Conservation (phyloP, 30 jellyfish, hydroid and myxozoan genomes). For the Euphysa ruthae region DNA sequence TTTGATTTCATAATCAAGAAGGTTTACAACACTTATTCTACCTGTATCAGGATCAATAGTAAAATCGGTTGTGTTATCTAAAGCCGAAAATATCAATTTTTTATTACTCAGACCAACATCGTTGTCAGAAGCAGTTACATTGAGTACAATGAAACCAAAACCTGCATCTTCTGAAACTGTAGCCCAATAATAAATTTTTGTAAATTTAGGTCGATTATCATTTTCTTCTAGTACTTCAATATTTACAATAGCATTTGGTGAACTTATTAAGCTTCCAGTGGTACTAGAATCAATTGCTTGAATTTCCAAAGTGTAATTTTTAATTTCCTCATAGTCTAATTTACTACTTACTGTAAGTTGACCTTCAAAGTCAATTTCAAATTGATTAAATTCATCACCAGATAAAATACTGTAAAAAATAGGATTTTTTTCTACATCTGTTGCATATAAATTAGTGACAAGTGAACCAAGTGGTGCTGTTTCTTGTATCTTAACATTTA, state of each 20-base stretch:
- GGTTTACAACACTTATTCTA: not conserved
- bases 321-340: conserved; percentile 17
- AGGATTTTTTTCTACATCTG: conserved; percentile 21
- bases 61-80: conserved; percentile 53
- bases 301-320: conserved; percentile 18
- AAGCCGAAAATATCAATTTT: conserved; percentile 25
- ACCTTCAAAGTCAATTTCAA: conserved; percentile 8
- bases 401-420: conserved; percentile 3
- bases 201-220: conserved; percentile 33
- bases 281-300: conserved; percentile 24
- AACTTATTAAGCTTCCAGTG: not conserved
- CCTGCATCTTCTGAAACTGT: conserved; percentile 13
- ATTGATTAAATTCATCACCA: not conserved
- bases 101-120: conserved; percentile 30
- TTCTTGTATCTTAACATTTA: conserved; percentile 13
- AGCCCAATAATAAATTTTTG: not conserved
- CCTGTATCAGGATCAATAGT: conserved; percentile 23
- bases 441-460: conserved; percentile 20
- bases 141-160: not conserved
- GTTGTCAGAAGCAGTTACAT: conserved; percentile 34
- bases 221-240: conserved; percentile 29
- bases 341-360: not conserved
- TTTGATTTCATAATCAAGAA: conserved; percentile 27
- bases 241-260: conserved; percentile 19
- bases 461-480: conserved; percentile 30